Evolutionary conservation across 2,888 invertebrate species (phyloP), one percentile per base, ranked within the genome.

Genomic region (Trichogramma evanescens): DNA sequence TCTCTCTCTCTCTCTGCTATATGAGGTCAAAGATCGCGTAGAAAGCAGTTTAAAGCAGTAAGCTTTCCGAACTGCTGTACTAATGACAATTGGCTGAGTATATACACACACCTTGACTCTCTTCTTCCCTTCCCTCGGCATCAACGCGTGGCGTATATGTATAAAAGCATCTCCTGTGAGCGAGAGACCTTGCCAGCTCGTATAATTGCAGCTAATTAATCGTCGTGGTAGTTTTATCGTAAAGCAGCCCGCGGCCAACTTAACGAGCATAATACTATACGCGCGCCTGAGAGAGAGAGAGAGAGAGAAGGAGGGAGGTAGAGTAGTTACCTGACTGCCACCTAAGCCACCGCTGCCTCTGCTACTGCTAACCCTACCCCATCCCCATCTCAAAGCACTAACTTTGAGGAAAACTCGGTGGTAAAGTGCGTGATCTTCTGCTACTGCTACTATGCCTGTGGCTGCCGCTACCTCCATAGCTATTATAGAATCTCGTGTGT

Each of bases 261-360:
- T 71, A 72, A 72, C 70, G 68, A 71, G 69, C 66, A 68, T 70
- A 73, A 72, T 73, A 70, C 69, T 38, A 49, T 4, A 50, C 38
- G 39, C 8, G n/a, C 8, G 39, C 13, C 4, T 42, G 13, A 40
- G 8, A n/a, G 13, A 13, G 26, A 2, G 39, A 46, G 54, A 43
- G 45, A 41, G 13, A 41, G 4, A 42, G 46, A 9, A 40, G 10
- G 52, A 56, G 40, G 6, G 10, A 26, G 38, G 53, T 48, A 48
- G 10, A 43, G 42, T 52, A 10, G 48, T 26, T 26, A 26, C 26
- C 26, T 26, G 26, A 26, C 26, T 26, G 26, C 26, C 26, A 26
- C 26, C 45, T 9, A n/a, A n/a, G n/a, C 9, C 26, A 26, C 26
- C 26, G 26, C 26, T 26, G 26, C 26, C 26, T 26, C 26, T 26